These are phyloP conservation scores for Hybognathus amarus DNA, from an alignment of 2,797 vertebrate genomes.

Conservation along the genomic window DNA sequence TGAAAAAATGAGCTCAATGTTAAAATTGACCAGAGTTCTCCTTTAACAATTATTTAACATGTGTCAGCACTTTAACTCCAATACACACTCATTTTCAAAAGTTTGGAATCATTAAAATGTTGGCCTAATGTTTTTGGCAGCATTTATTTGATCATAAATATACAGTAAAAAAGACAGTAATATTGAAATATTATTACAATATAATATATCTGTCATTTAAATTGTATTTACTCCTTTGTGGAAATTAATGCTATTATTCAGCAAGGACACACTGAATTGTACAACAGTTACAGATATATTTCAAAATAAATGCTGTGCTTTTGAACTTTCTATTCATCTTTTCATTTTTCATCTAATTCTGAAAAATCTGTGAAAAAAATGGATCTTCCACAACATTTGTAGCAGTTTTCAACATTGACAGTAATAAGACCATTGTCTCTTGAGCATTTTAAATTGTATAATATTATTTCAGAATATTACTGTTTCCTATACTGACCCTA, in stretches of 20 bases:
- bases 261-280: neutral
- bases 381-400: too few species aligned
- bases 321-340: neutral
- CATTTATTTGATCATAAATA: neutral
- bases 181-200: neutral
- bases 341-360: neutral
- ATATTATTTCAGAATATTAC: neutral
- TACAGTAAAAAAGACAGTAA: too few species aligned
- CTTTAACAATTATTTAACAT: too few species aligned
- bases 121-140: neutral
- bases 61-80: neutral
- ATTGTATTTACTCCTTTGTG: neutral
- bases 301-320: neutral
- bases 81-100: neutral
- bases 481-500: neutral
- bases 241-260: too few species aligned
- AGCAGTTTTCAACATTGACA: neutral
- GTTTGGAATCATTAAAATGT: neutral
- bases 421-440: neutral
- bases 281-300: neutral
- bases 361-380: neutral
- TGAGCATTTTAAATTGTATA: neutral
- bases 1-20: too few species aligned
- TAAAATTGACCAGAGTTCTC: too few species aligned
- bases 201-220: neutral